phyloP scores from a whole-genome alignment of 92 coral and sea anemone genomes.

The Epizoanthus fatuus region DNA sequence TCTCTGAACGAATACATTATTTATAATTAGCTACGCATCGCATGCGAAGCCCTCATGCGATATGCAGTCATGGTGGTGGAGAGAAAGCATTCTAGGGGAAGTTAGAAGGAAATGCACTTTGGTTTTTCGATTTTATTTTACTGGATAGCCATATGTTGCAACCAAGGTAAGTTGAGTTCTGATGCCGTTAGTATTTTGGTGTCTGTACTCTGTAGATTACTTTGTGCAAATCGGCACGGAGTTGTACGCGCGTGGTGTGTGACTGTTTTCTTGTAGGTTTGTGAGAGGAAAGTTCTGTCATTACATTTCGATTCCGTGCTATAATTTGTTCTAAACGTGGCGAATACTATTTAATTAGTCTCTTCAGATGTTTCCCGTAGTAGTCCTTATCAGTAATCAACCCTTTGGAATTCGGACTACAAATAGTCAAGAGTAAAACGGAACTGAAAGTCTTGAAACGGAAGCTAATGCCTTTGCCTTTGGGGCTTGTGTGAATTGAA shows the following conservation, averaged over 20 bases:
- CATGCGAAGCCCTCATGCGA: constrained; percentile 15
- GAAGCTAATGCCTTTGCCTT: neutral
- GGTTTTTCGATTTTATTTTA: constrained; percentile 25
- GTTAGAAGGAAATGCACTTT: constrained; percentile 48
- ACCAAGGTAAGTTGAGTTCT: constrained; percentile 32
- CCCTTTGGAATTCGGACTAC: constrained; percentile 19
- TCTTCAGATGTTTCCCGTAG: neutral
- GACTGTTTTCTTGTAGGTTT: neutral
- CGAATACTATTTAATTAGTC: constrained; percentile 25
- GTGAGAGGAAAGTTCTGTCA: neutral
- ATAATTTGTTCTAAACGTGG: constrained; percentile 25
- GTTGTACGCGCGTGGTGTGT: constrained; percentile 4
- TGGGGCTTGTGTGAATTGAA: too few relatives aligned
- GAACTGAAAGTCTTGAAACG: neutral
- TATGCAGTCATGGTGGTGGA: constrained; percentile 25
- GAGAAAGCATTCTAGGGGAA: constrained; percentile 27
- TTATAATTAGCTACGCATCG: constrained; percentile 32
- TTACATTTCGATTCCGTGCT: constrained; percentile 6
- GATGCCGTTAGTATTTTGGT: neutral
- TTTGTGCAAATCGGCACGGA: constrained; percentile 25
- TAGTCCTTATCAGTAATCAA: neutral
- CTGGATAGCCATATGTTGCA: constrained; percentile 48
- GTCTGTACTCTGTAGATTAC: neutral
- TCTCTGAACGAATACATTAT: constrained; percentile 17
- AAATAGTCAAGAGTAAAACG: constrained; percentile 28